These are phyloP conservation scores for Diplodus sargus DNA, from an alignment of 2,797 vertebrate species.

Conservation along the genomic window DNA sequence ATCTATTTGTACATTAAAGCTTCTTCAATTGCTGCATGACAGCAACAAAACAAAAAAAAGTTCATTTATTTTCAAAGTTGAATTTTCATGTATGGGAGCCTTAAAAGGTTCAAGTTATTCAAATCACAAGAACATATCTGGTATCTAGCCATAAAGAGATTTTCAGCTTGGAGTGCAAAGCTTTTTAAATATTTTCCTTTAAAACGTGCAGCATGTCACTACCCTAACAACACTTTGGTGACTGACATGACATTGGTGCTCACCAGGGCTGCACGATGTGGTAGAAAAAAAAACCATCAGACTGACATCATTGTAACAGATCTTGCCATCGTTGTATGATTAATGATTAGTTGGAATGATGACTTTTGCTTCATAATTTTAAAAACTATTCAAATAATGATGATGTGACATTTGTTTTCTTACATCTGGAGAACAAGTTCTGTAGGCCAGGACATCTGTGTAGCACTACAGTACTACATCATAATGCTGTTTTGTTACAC, in stretches of 20 bases:
- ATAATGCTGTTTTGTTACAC: no score
- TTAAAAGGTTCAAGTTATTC: neutral
- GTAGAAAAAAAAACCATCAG: no score
- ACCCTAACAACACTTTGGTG: neutral
- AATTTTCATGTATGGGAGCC: neutral
- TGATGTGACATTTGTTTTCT: no score
- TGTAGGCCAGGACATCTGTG: no score
- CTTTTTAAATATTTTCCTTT: neutral
- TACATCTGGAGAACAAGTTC: no score
- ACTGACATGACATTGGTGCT: neutral
- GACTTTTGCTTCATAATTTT: no score
- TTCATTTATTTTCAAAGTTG: neutral
- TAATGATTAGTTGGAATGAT: no score
- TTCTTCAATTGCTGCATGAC: neutral
- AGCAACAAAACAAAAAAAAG: neutral
- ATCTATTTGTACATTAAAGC: neutral
- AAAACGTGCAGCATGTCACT: neutral
- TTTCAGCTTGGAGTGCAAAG: neutral
- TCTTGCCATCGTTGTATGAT: no score
- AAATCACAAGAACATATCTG: neutral
- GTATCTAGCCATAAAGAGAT: neutral
- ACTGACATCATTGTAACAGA: no score
- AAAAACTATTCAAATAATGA: no score
- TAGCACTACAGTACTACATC: no score
- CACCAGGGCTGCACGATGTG: no score